Evolutionary conservation across 2,113 vertebrate genomes (phyloP), one percentile per base, ranked within the genome.

Genomic region (Amblyopsis rosae): DNA sequence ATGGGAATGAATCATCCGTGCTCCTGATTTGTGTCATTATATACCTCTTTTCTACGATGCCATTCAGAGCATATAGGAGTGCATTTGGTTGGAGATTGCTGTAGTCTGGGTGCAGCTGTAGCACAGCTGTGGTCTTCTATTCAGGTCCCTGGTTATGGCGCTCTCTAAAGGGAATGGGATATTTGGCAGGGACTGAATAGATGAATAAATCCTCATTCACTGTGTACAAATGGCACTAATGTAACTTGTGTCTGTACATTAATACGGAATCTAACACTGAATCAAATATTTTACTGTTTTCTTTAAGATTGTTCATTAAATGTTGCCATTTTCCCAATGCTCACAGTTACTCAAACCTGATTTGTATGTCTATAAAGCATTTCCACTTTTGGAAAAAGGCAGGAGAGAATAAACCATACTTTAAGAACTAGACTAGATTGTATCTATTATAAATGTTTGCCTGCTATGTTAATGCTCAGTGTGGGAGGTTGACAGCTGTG

Each of bases 401-500:
- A 6, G 35, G 7, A 6, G 35, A 41, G 35, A 41, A 41, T 5
- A 41, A 8, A 6, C 35, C 35, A 41, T 3, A 55, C 13, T 12
- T 15, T 17, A 55, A 55, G 6, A 55, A 55, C 15, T 55, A 16
- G 9, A 55, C 17, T 55, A 9, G 53, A 17, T 53, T 53, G 53
- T 55, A 16, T 57, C 3, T 26, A 26, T 57, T 11, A 57, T 57
- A 67, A 74, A 26, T 76, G 60, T 76, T 75, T 67, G 65, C 67
- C 47, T 70, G 68, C 41, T 54, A 26, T 68, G 73, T 65, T 64
- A 66, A 66, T 65, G 71, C 50, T 55, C 66, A 73, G 54, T 59
- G 64, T 70, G 67, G 71, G 76, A 70, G 65, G 53, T 41, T 60
- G 72, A 76, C 75, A 82, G 73, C 73, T 85, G 84, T 69, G 75